Conservation (phyloP, 92 coral and sea anemone genomes). For the Isaurus tuberculatus region DNA sequence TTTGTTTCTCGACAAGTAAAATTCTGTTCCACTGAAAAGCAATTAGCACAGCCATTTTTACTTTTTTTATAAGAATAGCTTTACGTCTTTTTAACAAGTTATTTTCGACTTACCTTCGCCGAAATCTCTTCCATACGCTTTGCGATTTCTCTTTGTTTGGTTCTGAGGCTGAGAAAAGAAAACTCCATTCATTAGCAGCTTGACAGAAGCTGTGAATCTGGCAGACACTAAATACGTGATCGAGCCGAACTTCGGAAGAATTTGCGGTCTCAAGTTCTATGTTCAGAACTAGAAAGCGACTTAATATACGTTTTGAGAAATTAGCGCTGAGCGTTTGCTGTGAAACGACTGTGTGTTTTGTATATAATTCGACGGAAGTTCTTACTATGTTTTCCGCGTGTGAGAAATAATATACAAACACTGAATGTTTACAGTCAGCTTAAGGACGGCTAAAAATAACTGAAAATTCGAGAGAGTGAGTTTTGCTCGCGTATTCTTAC, state of each 20-base stretch:
- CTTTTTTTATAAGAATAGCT: not conserved
- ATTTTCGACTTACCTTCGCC: slow-evolving; percentile 20
- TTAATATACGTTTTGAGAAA: not conserved
- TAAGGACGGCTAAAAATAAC: slow-evolving; percentile 47
- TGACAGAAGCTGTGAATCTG: slow-evolving; percentile 42
- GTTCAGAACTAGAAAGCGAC: not conserved
- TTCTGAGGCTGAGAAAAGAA: slow-evolving; percentile 35
- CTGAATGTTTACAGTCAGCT: slow-evolving; percentile 38
- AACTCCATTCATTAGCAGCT: slow-evolving; percentile 12
- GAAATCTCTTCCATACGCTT: not conserved
- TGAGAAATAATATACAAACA: slow-evolving; percentile 45
- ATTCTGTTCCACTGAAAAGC: slow-evolving; percentile 43
- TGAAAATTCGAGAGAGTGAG: not conserved
- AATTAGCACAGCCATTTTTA: slow-evolving; percentile 27
- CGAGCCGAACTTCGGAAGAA: not conserved
- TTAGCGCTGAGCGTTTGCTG: not conserved
- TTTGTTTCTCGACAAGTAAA: slow-evolving; percentile 20
- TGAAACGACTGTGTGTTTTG: not conserved
- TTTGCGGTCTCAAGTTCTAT: too few relatives aligned
- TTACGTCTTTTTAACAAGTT: not conserved
- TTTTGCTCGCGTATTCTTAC: not conserved
- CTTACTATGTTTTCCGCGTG: slow-evolving; percentile 17
- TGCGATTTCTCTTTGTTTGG: slow-evolving; percentile 15
- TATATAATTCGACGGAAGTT: slow-evolving; percentile 28
- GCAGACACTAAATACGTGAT: slow-evolving; percentile 12